Evolutionary conservation across 1,140 invertebrate species (phyloP), one percentile per base, ranked within the genome.

Genomic region (Drusus annulatus): DNA sequence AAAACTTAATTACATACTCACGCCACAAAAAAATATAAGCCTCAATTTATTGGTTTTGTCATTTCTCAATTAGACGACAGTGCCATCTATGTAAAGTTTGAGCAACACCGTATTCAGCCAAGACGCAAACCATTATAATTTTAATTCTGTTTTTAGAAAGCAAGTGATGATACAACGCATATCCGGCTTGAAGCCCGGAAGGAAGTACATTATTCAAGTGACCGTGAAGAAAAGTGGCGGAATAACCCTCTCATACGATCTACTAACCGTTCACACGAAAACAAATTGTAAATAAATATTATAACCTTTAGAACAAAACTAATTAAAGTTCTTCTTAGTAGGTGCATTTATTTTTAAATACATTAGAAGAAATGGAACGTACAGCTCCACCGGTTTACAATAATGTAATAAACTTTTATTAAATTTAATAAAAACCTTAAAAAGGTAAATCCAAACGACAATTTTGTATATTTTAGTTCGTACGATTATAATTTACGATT

Each of bases 241-340:
- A 68, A 88, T 87, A 83, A 85, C 87, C 13, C 81, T 91, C 16
- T 89, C 89, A 7, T 91, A 91, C 80, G 86, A 90, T 84, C 78
- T 90, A 8, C 84, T 88, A 28, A 86, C 87, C 81, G 88, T 89
- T 0, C 76, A 86, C 68, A 91, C 90, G 1, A 87, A 87, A 80
- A 62, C 84, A 15, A 83, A 50, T 28, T 87, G 85, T 80, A 73
- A 76, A 76, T 76, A 36, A 76, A 62, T 62, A 23, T 21, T n/a
- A 21, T 21, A 56, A 17, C 7, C n/a, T 0, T 56, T 56, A 56
- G 16, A 56, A 17, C 3, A 56, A 56, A 4, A n/a, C n/a, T n/a
- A n/a, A n/a, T n/a, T n/a, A n/a, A n/a, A n/a, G n/a, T n/a, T n/a
- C n/a, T n/a, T n/a, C n/a, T n/a, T n/a, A n/a, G 31, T 7, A 36